Base-by-base conservation (phyloP, 2,888 invertebrate genomes). In the Brachycybe producta region DNA sequence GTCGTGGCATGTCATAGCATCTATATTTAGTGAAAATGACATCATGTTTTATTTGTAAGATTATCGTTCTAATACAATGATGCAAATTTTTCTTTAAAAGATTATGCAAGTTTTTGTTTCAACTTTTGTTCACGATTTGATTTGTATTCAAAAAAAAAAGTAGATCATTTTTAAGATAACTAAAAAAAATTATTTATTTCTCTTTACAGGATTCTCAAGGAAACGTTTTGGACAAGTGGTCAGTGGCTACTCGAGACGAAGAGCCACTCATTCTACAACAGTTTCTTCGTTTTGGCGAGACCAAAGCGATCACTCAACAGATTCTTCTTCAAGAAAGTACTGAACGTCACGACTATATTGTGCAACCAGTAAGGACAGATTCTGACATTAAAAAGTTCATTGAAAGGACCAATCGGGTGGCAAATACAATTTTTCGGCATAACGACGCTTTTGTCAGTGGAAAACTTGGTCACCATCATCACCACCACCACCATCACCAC, bases 251-350 rank as follows among this genome's bases (percentile, higher is more conserved):
- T 61, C 75, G 80, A 62, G 84, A 88, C 67, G 90, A 91, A 71
- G 88, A 91, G 73, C 84, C 83, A 65, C 75, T 88, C 71, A 86
- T 90, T 59, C 75, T 91, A 58, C 87, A 88, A 68, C 88, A 91
- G 71, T 90, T 91, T 68, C 78, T 90, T 61, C 78, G 87, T 61
- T 84, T 88, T 62, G 84, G 84, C 63, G 87, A 87, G 73, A 90
- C 88, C 55, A 78, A 86, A 67, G 82, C 84, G 59, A 78, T 83
- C 62, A 81, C 82, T 58, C 80, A 81, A 60, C 78, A 72, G 69
- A 74, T 65, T 67, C 64, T 72, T 36, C 72, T 66, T 60, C 75
- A 68, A 50, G 60, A 61, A 34, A 57, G 42, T 32, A 54, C 53
- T 19, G 58, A 57, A 35, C 53, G 55, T 57, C 43, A 63, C 13